phyloP scores from a whole-genome alignment of 2,797 vertebrate species.

The Heliangelus exortis region DNA sequence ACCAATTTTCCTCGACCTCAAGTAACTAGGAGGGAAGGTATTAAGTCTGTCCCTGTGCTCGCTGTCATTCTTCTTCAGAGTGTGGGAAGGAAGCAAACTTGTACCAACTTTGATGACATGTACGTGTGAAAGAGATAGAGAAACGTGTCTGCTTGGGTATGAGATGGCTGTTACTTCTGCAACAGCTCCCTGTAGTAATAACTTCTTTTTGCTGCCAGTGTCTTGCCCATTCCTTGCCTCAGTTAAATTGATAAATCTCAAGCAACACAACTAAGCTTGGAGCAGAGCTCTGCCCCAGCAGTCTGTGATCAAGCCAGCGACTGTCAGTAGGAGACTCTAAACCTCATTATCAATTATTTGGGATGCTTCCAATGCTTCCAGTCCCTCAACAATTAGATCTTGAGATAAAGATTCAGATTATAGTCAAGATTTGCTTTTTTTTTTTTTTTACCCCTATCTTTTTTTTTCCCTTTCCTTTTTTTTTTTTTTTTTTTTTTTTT shows the following conservation, averaged over 20 bases:
- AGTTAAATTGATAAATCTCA: not conserved
- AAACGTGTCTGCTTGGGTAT: not conserved
- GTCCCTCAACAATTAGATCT: constrained; percentile 65
- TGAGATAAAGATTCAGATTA: constrained; percentile 62
- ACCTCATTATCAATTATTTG: constrained; percentile 62
- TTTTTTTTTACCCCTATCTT: no score
- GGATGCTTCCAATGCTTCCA: constrained; percentile 56
- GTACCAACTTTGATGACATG: not conserved
- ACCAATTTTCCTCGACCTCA: not conserved
- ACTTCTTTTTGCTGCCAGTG: not conserved
- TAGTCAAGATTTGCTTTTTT: constrained; percentile 30
- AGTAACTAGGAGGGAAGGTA: not conserved
- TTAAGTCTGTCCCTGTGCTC: not conserved
- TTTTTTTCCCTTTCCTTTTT: no score
- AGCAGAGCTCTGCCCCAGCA: not conserved
- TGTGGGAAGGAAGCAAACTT: not conserved
- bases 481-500: not conserved
- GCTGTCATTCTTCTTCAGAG: not conserved
- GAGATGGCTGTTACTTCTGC: not conserved
- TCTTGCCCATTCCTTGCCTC: not conserved
- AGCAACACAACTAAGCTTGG: not conserved
- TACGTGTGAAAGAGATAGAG: not conserved
- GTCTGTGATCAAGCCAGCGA: not conserved
- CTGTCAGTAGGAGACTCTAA: constrained; percentile 40
- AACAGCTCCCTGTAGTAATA: not conserved